These are phyloP conservation scores for Nyctereutes procyonoides DNA, from an alignment of 2,113 vertebrate species.

Conservation along the genomic window DNA sequence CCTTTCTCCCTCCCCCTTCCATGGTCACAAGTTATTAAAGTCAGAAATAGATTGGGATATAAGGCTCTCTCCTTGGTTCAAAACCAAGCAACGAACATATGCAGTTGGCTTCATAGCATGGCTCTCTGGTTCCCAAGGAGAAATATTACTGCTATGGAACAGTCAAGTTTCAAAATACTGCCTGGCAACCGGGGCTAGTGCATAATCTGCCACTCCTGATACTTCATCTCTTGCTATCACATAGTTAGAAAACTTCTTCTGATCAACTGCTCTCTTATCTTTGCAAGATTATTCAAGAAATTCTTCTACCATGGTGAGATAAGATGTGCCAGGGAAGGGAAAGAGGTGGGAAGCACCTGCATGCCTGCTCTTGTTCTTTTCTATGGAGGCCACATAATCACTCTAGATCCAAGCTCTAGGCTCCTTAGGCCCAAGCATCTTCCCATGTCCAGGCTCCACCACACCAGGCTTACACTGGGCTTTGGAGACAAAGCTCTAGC, in stretches of 20 bases:
- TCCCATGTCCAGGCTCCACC: background rate
- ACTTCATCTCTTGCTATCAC: background rate
- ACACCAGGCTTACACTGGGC: background rate
- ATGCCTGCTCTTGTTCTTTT: background rate
- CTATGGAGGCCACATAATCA: background rate
- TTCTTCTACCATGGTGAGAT: background rate
- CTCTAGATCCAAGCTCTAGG: background rate
- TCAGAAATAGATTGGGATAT: conserved; percentile 14
- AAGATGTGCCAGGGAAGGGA: background rate
- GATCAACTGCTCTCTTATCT: background rate
- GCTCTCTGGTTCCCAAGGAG: background rate
- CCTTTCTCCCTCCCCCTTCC: background rate
- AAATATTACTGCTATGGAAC: background rate
- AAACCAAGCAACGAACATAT: background rate
- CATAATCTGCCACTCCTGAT: background rate
- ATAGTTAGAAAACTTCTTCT: background rate
- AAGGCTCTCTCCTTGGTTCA: conserved; percentile 4
- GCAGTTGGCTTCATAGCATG: background rate
- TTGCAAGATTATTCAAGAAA: conserved; percentile 24
- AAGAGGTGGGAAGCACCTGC: background rate
- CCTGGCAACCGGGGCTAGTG: background rate
- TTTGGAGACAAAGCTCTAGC: background rate
- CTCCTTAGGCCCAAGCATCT: background rate
- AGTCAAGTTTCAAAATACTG: background rate
- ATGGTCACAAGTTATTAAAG: background rate